Percentiles rank a stretch among this genome's conserved stretches.
phyloP scores from a whole-genome alignment of 1,140 invertebrate species.

The Bombus breviceps region DNA sequence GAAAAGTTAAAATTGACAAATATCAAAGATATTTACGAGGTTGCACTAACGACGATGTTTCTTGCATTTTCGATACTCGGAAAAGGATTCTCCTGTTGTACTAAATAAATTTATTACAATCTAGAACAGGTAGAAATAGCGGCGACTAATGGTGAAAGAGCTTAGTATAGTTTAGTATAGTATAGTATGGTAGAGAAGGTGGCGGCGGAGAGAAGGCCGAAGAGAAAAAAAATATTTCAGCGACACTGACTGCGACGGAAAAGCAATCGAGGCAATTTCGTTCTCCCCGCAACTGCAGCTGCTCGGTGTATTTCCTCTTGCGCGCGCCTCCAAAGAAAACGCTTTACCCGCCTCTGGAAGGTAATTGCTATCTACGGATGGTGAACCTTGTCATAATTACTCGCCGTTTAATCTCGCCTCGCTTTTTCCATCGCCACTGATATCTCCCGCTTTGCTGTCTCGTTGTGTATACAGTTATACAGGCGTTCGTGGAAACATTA shows the following conservation, averaged over 20 bases:
- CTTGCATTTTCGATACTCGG: background rate
- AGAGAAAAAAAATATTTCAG: constrained; percentile 53
- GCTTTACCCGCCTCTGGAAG: constrained; percentile 37
- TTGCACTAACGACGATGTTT: background rate
- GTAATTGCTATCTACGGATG: constrained; percentile 67
- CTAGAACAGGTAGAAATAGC: background rate
- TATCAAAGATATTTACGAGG: background rate
- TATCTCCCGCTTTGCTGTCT: constrained; percentile 46
- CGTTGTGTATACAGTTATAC: background rate
- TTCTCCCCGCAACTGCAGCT: constrained; percentile 61
- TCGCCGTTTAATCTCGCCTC: constrained; percentile 59
- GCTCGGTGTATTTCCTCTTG: constrained; percentile 40
- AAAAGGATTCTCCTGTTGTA: background rate
- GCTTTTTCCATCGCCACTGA: constrained; percentile 60
- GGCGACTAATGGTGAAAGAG: too few relatives aligned
- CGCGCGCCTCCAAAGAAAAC: constrained; percentile 57
- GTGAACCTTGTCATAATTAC: constrained; percentile 71
- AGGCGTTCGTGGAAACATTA: background rate
- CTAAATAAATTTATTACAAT: background rate
- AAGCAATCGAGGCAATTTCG: constrained; percentile 69
- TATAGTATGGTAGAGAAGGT: background rate
- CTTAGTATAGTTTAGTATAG: too few relatives aligned
- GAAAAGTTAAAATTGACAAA: background rate
- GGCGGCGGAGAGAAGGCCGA: background rate
- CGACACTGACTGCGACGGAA: constrained; percentile 52